Base-by-base conservation (phyloP, 2,888 invertebrate genomes). In the Pseudanteris insignis region DNA sequence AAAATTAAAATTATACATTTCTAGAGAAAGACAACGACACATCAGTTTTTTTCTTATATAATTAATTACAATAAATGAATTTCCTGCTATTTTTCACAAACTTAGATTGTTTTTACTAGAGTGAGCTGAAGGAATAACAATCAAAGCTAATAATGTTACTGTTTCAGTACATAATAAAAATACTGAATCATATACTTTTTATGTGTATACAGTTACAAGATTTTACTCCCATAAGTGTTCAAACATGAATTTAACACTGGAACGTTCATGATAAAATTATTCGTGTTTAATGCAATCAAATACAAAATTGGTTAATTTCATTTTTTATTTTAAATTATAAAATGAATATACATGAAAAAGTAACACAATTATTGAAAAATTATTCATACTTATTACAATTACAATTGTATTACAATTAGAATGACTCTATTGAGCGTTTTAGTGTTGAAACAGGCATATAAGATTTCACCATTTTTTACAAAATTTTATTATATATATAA, bases 131-230 rank as follows among this genome's bases (percentile, higher is more conserved):
- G 15, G 38, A 57, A 57, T 57, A 47, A 51, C 41, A 61, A 55
- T 61, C 57, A 58, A 58, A 53, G 61, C 48, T 57, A 62, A 38
- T 51, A 62, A 53, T 57, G 48, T 51, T 54, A 57, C 37, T 34
- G 46, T 40, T 57, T 50, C 44, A 50, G 50, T 44, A 46, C 48
- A 36, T 44, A n/a, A 50, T 34, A 33, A 18, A 37, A 47, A 34
- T 46, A 41, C 43, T 21, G 55, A 44, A 47, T 55, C 46, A 34
- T 55, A 55, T 28, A 48, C 48, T 57, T 63, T 54, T 58, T 44
- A 36, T 48, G 38, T 40, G 40, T 60, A 41, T 32, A 32, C 33
- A 54, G 53, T 15, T 36, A 55, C 47, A 62, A 47, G 36, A 57
- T 43, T 57, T 48, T 55, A 61, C 55, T 55, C 54, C 48, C 48